These are phyloP conservation scores for Peromyscus eremicus DNA, from an alignment of 2,797 vertebrate genomes.

Conservation along the genomic window DNA sequence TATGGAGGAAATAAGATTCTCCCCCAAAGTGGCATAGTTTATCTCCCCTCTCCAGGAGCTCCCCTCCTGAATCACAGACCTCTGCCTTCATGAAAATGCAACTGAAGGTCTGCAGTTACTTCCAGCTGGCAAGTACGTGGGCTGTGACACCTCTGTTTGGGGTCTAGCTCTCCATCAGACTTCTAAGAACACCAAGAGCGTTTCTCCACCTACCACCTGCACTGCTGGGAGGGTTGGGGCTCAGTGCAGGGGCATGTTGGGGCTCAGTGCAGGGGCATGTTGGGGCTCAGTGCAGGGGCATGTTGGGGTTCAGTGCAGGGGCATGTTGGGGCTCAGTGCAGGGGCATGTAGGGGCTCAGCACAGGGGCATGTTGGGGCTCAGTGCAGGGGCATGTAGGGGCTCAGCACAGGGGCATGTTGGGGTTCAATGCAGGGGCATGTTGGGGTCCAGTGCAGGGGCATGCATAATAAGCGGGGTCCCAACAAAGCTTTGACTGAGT, in stretches of 20 bases:
- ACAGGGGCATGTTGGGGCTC: too few relatives aligned
- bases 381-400: too few relatives aligned
- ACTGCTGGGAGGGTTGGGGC: neutral
- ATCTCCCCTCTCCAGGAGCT: slow-evolving; percentile 69
- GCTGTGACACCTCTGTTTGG: slow-evolving; percentile 22
- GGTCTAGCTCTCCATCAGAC: slow-evolving; percentile 44
- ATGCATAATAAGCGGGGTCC: slow-evolving; percentile 24
- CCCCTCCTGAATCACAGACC: slow-evolving; percentile 57
- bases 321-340: too few relatives aligned
- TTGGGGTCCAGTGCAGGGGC: too few relatives aligned
- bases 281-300: too few relatives aligned
- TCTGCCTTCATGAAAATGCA: slow-evolving; percentile 64
- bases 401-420: too few relatives aligned
- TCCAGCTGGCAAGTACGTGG: slow-evolving; percentile 53
- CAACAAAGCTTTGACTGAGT: slow-evolving; percentile 47
- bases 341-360: too few relatives aligned
- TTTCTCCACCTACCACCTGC: slow-evolving; percentile 35
- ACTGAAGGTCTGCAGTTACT: slow-evolving; percentile 65
- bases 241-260: neutral
- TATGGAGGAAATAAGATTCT: slow-evolving; percentile 74
- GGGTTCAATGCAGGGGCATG: too few relatives aligned
- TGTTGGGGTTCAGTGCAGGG: too few relatives aligned
- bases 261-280: too few relatives aligned
- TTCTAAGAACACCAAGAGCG: neutral
- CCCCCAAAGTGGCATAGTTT: slow-evolving; percentile 45